phyloP scores from a whole-genome alignment of 2,113 vertebrate species.

The Madoqua kirkii region DNA sequence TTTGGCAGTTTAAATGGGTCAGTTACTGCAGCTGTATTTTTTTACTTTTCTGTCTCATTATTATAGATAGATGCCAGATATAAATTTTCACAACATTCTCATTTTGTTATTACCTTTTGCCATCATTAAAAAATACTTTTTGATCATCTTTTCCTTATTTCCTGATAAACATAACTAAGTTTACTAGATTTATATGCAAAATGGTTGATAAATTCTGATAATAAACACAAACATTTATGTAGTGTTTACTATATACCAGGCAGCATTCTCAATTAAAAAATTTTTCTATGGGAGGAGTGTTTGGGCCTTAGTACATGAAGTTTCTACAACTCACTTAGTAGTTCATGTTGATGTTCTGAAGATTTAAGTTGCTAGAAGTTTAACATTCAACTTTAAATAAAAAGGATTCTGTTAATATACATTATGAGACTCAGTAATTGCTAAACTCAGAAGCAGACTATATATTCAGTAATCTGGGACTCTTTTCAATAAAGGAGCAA shows the following conservation, averaged over 20 bases:
- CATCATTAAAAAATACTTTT: background rate
- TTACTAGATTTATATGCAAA: background rate
- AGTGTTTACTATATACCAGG: background rate
- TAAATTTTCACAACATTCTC: background rate
- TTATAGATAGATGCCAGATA: background rate
- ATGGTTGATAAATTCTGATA: background rate
- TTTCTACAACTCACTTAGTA: background rate
- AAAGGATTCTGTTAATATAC: background rate
- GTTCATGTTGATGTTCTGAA: background rate
- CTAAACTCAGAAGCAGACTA: background rate
- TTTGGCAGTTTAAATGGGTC: background rate
- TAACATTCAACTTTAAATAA: background rate
- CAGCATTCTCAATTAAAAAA: background rate
- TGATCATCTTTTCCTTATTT: background rate
- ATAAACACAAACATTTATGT: background rate
- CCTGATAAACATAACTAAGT: background rate
- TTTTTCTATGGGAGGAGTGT: background rate
- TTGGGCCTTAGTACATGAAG: background rate
- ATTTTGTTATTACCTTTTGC: background rate
- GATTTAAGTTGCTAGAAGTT: background rate
- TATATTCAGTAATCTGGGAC: background rate
- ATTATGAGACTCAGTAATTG: background rate
- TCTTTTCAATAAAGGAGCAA: conserved; percentile 1
- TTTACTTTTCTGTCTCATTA: background rate
- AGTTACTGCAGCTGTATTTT: background rate